Evolutionary conservation across 2,888 invertebrate species (phyloP).

Genomic region (Megaustenia siamemsis): DNA sequence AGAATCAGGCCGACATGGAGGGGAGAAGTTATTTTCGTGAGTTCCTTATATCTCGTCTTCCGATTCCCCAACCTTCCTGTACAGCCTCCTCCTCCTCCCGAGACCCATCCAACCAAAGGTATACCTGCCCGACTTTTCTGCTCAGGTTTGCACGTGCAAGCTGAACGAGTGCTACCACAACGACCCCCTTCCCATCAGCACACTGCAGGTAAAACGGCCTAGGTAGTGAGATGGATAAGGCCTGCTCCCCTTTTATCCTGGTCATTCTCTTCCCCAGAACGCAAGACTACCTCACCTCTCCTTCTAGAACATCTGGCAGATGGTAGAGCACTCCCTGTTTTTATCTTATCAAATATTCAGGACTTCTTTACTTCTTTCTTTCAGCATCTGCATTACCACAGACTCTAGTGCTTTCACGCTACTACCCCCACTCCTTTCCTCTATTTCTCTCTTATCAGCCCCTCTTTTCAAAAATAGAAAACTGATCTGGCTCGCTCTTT

Average conservation of each 20-base stretch:
- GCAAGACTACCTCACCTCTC: background rate
- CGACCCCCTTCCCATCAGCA: slow-evolving; percentile 5
- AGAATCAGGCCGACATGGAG: slow-evolving; percentile 10
- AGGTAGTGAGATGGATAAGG: background rate
- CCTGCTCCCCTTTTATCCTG: background rate
- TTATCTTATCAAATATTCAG: background rate
- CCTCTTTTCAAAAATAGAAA: too few species aligned
- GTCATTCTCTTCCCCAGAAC: background rate
- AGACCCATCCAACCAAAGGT: slow-evolving; percentile 31
- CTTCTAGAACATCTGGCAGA: slow-evolving; percentile 13
- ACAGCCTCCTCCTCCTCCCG: slow-evolving; percentile 17
- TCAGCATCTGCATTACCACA: slow-evolving; percentile 6
- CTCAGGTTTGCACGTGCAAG: slow-evolving; percentile 22
- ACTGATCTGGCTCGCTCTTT: too few species aligned
- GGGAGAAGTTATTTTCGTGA: background rate
- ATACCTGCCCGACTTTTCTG: slow-evolving; percentile 13
- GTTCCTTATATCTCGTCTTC: slow-evolving; percentile 5
- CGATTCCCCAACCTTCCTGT: background rate
- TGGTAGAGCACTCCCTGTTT: background rate
- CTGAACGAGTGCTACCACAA: slow-evolving; percentile 19
- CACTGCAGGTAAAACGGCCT: slow-evolving; percentile 1
- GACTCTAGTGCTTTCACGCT: background rate
- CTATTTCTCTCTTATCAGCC: too few species aligned
- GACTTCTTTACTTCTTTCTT: background rate
- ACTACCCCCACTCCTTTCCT: too few species aligned